Evolutionary conservation across 2,888 invertebrate genomes (phyloP).

Genomic region (Pseudanteris insignis): DNA sequence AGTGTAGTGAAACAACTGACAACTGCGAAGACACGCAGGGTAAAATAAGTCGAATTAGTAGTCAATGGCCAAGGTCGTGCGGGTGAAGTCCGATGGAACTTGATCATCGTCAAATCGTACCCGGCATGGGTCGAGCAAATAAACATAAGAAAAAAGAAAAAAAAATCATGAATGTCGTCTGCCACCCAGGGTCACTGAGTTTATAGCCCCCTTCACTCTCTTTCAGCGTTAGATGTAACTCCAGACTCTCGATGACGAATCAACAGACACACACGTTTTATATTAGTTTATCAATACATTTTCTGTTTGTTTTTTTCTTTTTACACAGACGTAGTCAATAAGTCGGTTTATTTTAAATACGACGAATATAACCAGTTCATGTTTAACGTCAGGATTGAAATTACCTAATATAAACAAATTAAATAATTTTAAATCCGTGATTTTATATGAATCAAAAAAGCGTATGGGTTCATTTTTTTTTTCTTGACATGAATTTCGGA

Average conservation of each 20-base stretch:
- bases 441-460: too few species aligned
- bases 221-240: slow-evolving; percentile 37
- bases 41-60: slow-evolving; percentile 25
- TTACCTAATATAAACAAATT: too few species aligned
- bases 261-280: slow-evolving; percentile 14
- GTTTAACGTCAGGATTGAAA: too few species aligned
- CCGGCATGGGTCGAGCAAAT: slow-evolving; percentile 1
- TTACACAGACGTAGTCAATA: too few species aligned
- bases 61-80: slow-evolving; percentile 30
- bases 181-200: slow-evolving; percentile 42
- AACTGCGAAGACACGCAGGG: background rate
- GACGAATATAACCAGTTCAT: too few species aligned
- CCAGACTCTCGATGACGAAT: slow-evolving; percentile 31
- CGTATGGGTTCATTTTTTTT: too few species aligned
- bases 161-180: slow-evolving; percentile 40
- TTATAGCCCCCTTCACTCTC: slow-evolving; percentile 39
- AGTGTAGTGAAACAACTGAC: too few species aligned
- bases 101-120: slow-evolving; percentile 23
- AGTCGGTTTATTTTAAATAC: too few species aligned
- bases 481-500: too few species aligned
- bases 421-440: too few species aligned
- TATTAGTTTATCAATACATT: slow-evolving; percentile 6
- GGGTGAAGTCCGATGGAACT: slow-evolving; percentile 30
- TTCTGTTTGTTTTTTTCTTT: too few species aligned
- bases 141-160: slow-evolving; percentile 3